phyloP scores from a whole-genome alignment of 2,888 invertebrate genomes.

The Lycia hirtaria region DNA sequence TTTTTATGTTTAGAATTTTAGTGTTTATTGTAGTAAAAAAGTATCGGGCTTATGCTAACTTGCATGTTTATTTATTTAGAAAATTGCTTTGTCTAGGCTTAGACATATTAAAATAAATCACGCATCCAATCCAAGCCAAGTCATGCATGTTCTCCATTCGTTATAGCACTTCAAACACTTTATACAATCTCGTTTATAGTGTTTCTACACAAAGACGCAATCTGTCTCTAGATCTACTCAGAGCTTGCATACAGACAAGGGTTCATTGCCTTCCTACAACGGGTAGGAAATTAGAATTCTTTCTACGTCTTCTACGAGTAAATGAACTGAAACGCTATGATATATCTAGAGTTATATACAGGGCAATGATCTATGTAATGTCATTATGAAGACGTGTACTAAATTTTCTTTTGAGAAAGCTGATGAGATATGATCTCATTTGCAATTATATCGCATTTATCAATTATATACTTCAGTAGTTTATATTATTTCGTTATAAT shows the following conservation, averaged over 20 bases:
- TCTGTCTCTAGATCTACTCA: slow-evolving; percentile 25
- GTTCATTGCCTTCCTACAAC: slow-evolving; percentile 48
- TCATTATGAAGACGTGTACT: slow-evolving; percentile 28
- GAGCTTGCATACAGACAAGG: slow-evolving; percentile 36
- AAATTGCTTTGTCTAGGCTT: too few relatives aligned
- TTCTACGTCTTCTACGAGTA: slow-evolving; percentile 46
- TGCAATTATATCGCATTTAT: not conserved
- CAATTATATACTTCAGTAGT: not conserved
- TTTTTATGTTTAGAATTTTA: too few relatives aligned
- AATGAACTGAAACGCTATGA: slow-evolving; percentile 49
- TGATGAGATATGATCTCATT: not conserved
- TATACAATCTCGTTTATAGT: not conserved
- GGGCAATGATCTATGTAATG: slow-evolving; percentile 39
- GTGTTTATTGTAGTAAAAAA: too few relatives aligned
- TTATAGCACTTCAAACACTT: not conserved
- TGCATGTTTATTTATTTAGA: too few relatives aligned
- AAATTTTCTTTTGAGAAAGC: slow-evolving; percentile 12
- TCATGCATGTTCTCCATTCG: not conserved
- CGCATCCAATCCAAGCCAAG: too few relatives aligned
- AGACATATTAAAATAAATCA: too few relatives aligned
- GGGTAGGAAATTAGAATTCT: slow-evolving; percentile 49
- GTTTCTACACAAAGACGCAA: slow-evolving; percentile 10
- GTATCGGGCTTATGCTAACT: too few relatives aligned
- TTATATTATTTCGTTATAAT: too few relatives aligned
- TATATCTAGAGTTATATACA: slow-evolving; percentile 47